Evolutionary conservation across 2,888 invertebrate genomes (phyloP).

Genomic region (Thyatira batis): DNA sequence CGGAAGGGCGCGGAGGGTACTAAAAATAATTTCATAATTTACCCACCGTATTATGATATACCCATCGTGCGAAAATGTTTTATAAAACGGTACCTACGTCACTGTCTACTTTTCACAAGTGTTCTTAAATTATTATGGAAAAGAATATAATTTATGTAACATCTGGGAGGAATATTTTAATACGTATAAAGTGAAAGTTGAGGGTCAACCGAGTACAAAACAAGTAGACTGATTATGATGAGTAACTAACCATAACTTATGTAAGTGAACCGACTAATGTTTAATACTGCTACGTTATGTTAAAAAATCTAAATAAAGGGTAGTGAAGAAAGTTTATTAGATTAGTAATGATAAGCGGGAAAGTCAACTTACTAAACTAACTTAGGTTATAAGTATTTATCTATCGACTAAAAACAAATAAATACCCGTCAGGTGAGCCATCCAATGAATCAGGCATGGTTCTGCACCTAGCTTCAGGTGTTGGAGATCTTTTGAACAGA

Average conservation of each 20-base stretch:
- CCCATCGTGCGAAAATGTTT: too few species aligned
- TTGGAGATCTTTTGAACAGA: conserved; percentile 40
- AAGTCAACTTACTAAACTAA: too few species aligned
- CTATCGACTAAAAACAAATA: background rate
- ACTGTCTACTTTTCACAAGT: background rate
- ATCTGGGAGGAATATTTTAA: background rate
- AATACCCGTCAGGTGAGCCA: conserved; percentile 48
- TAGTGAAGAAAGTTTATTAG: background rate
- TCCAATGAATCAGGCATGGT: conserved; percentile 47
- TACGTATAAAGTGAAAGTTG: background rate
- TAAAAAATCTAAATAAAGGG: background rate
- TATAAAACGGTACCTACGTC: too few species aligned
- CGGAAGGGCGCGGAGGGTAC: conserved; percentile 44
- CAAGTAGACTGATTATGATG: background rate
- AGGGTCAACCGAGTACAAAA: background rate
- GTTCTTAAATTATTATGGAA: background rate
- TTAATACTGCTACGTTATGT: background rate
- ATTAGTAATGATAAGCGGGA: too few species aligned
- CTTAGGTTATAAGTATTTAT: too few species aligned
- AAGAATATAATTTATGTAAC: background rate
- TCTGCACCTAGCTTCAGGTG: conserved; percentile 29
- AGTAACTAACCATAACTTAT: background rate
- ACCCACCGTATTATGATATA: too few species aligned
- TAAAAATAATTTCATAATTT: conserved; percentile 12
- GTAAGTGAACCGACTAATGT: background rate